Base-by-base conservation (phyloP, 2,113 vertebrate species). In the Xiphophorus hellerii region DNA sequence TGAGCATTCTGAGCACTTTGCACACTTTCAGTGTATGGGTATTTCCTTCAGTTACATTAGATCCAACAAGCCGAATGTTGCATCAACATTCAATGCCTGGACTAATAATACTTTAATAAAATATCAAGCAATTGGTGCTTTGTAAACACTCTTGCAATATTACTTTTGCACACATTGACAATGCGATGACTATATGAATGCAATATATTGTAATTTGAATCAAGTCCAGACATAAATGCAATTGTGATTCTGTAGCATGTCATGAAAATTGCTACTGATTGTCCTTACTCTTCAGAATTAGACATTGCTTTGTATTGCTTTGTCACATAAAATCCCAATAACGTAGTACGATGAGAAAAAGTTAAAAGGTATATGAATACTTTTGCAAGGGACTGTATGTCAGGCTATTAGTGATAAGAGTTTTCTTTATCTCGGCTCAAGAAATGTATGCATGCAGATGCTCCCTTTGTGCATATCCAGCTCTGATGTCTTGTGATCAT, bases 401-500 rank as follows among this genome's bases (percentile, higher is more conserved):
- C 61, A 70, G 68, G 44, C 48, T 3, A 11, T 17, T 27, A 39
- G 64, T 60, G 3, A 20, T 27, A 25, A 48, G 39, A 27, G 48
- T 62, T 71, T 71, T 25, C 39, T 67, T 17, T 69, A 35, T 63
- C 2, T 74, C 27, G 30, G 76, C 12, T 73, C 12, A 20, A 22
- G 31, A 20, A 62, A 37, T 7, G 42, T 3, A 66, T 66, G 42
- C 37, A 60, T 71, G 25, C 31, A 71, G 42, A 73, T 61, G 54
- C 44, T 78, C 54, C 25, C 70, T 62, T 69, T 73, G 62, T 74
- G 54, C 60, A n/a, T 29, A 68, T 69, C 28, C 61, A 66, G 20
- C 66, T 78, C 17, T 78, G 48, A 80, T 71, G 66, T 83, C 60
- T 29, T 76, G 64, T 73, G 76, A 58, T 73, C 37, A 35, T 22